Base-by-base conservation (phyloP, 1,140 invertebrate genomes). In the Brachionus calyciflorus region DNA sequence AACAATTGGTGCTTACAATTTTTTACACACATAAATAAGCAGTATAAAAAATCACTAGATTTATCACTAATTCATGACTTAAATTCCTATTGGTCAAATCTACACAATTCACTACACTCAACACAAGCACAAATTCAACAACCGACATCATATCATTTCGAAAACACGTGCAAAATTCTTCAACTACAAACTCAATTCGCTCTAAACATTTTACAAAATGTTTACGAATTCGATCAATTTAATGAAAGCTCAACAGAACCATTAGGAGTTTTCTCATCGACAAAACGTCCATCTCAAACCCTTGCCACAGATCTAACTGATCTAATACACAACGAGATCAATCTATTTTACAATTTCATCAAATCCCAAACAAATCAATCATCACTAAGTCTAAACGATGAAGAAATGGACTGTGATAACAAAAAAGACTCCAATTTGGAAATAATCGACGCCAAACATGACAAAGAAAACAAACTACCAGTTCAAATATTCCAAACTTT, bases 401-500 rank as follows among this genome's bases (percentile, higher is more conserved):
- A 65, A 14, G 40, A 65, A 41, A 24, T 44, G 12, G 60, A 65
- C 30, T 10, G 19, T 10, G 19, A 65, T 17, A 19, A 30, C 0
- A 65, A 41, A 14, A 65, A 41, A 44, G 60, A 65, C 9, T 19
- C 26, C 9, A 63, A 41, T 10, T 63, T 44, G 1, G 60, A 65
- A 65, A 24, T 44, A 24, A 44, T 12, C 40, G 60, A 65, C 30
- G 14, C 33, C 33, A 65, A 65, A 28, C 19, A 12, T 9, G 40
- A 65, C 37, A 65, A 65, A 65, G 60, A 65, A 14, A 65, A 24
- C 40, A 65, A 65, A 65, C 19, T 44, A 44, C 40, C 60, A n/a
- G 21, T 44, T 26, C 60, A 65, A 44, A 26, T 65, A 19, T 65
- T 65, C 17, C 19, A 2, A 1, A 14, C 40, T 4, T 65, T 65